Base-by-base conservation (phyloP, 2,888 invertebrate species). In the Malthinus flaveolus region DNA sequence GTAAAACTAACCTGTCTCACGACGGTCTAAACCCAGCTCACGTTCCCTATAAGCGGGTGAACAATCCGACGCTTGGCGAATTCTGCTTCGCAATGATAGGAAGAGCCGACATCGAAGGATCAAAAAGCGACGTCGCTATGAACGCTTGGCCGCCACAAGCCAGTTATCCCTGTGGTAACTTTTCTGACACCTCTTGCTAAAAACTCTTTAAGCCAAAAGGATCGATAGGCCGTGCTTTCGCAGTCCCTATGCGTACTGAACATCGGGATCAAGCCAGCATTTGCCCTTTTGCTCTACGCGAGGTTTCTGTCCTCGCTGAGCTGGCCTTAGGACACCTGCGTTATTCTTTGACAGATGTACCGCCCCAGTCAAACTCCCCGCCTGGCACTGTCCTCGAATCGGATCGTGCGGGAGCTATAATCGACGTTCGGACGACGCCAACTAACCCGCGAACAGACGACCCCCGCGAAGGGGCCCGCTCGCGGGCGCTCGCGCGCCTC, bases 41-140 rank as follows among this genome's bases (percentile, higher is more conserved):
- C 66, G 69, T 69, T 68, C 66, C 66, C 68, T 70, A 61, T 71
- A 56, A 46, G 61, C 54, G 66, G 69, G 68, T 71, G 69, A 87
- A 86, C 85, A 87, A 87, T 86, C 85, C 85, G 81, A 86, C 85
- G 81, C 85, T 85, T 85, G 81, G 83, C 79, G 82, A 85, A 83
- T 85, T 86, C 83, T 83, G 86, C 85, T 85, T 86, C 85, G 80
- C 84, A 85, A 87, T 85, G 85, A 85, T 86, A 87, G 85, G 85
- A 86, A 86, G 85, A 87, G 85, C 85, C 85, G 85, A 87, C 83
- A 86, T 86, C 85, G 85, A 87, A 84, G 81, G 83, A 85, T 85
- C 84, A 85, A 85, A 85, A 85, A 84, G 84, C 84, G 79, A 84
- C 83, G 84, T 85, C 83, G 83, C 83, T 85, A 82, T 78, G 83